These are phyloP conservation scores for Drosophila kuntzei DNA, from an alignment of 2,888 invertebrate genomes.

Conservation along the genomic window DNA sequence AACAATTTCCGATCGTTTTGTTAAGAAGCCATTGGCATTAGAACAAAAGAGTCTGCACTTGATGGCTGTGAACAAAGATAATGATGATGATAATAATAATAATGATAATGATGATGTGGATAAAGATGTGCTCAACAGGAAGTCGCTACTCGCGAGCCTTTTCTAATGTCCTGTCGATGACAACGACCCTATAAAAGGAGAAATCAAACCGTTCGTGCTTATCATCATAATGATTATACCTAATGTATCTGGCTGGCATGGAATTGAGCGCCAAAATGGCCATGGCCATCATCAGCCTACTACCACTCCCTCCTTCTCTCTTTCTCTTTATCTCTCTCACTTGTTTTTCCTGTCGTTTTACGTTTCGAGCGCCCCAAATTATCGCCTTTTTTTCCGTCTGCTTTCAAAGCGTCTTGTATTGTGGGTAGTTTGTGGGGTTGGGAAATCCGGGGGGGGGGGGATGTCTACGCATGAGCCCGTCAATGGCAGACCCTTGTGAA, in stretches of 20 bases:
- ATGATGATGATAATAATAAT: constrained; percentile 12
- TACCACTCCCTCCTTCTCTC: constrained; percentile 16
- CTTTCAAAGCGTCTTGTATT: constrained; percentile 36
- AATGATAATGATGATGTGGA: not conserved
- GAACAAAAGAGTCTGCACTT: constrained; percentile 35
- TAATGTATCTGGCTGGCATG: constrained; percentile 57
- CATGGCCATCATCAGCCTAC: constrained; percentile 41
- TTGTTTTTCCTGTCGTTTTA: constrained; percentile 26
- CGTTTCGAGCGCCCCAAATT: constrained; percentile 61
- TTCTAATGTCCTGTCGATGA: constrained; percentile 63
- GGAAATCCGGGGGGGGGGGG: constrained; percentile 10
- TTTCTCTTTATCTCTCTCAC: not conserved
- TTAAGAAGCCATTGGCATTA: constrained; percentile 13
- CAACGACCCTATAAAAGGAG: constrained; percentile 64
- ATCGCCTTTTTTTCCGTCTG: constrained; percentile 61
- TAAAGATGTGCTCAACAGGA: constrained; percentile 20
- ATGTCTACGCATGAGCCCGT: constrained; percentile 53
- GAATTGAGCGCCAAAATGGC: constrained; percentile 45
- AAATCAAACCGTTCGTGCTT: constrained; percentile 78
- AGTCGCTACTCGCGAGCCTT: constrained; percentile 9
- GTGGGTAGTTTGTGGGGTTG: constrained; percentile 21
- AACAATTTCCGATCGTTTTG: constrained; percentile 19
- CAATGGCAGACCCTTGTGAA: constrained; percentile 66
- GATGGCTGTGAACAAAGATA: constrained; percentile 35
- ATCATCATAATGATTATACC: constrained; percentile 79